Percentiles rank a stretch among this genome's conserved stretches.
Evolutionary conservation across 2,888 invertebrate species (phyloP).

Genomic region (Antheraea yamamai): DNA sequence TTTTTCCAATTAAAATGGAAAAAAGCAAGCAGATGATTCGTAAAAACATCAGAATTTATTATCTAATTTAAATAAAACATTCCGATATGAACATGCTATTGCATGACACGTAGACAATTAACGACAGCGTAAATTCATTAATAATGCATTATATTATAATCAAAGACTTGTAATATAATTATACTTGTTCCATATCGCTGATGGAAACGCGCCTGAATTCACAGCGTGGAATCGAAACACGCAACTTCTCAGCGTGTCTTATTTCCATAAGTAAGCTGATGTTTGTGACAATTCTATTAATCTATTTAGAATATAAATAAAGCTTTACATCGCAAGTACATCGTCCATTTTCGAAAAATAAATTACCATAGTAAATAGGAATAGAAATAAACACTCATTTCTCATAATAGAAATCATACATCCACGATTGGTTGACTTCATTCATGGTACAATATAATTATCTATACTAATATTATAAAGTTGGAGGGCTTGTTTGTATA

Average conservation of each 20-base stretch:
- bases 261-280: slow-evolving; percentile 61
- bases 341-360: too few species aligned
- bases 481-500: too few species aligned
- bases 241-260: slow-evolving; percentile 45
- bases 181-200: slow-evolving; percentile 32
- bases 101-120: background rate
- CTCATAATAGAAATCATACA: too few species aligned
- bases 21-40: background rate
- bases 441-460: too few species aligned
- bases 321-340: too few species aligned
- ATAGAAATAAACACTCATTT: too few species aligned
- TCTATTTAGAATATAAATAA: slow-evolving; percentile 27
- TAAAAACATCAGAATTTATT: background rate
- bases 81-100: background rate
- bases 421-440: too few species aligned
- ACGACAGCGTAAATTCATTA: background rate
- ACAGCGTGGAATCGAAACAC: slow-evolving; percentile 51
- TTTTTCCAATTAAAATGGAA: background rate
- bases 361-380: too few species aligned
- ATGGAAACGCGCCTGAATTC: slow-evolving; percentile 36
- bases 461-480: too few species aligned
- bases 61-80: background rate
- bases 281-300: slow-evolving; percentile 57
- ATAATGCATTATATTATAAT: slow-evolving; percentile 9
- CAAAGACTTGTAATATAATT: background rate